phyloP scores from a whole-genome alignment of 2,888 invertebrate species.

The Oxyteleia sp. region DNA sequence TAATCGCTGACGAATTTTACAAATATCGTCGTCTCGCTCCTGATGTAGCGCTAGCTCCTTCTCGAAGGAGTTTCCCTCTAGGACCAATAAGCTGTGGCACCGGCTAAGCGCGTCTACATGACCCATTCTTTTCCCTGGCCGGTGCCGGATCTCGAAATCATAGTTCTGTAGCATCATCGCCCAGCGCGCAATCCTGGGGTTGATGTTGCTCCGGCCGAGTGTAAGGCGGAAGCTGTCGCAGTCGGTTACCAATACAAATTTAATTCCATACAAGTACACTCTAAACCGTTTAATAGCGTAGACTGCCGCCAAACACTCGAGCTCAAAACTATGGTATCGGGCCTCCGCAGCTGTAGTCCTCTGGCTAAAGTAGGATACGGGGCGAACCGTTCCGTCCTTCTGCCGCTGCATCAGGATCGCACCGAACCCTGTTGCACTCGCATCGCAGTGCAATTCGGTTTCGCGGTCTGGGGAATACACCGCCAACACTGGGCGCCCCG shows the following conservation, averaged over 20 bases:
- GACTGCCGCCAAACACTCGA: constrained; percentile 75
- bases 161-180: constrained; percentile 55
- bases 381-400: constrained; percentile 58
- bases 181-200: constrained; percentile 78
- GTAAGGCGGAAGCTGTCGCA: constrained; percentile 75
- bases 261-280: constrained; percentile 75
- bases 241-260: constrained; percentile 79
- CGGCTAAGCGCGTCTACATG: constrained; percentile 54
- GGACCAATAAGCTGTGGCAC: constrained; percentile 38
- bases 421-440: constrained; percentile 78
- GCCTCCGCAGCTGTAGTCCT: constrained; percentile 76
- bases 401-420: constrained; percentile 81
- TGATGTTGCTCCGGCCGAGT: constrained; percentile 76
- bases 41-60: constrained; percentile 65
- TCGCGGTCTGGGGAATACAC: constrained; percentile 67
- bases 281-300: constrained; percentile 75
- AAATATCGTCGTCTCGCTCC: constrained; percentile 55
- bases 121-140: constrained; percentile 62
- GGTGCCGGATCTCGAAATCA: constrained; percentile 63
- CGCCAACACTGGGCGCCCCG: constrained; percentile 54
- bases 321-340: constrained; percentile 80
- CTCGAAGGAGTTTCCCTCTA: constrained; percentile 67
- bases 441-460: constrained; percentile 83
- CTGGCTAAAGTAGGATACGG: constrained; percentile 79
- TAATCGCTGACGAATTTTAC: constrained; percentile 55